These are phyloP conservation scores for Lithophane ornitopus DNA, from an alignment of 2,888 invertebrate genomes.

Conservation along the genomic window DNA sequence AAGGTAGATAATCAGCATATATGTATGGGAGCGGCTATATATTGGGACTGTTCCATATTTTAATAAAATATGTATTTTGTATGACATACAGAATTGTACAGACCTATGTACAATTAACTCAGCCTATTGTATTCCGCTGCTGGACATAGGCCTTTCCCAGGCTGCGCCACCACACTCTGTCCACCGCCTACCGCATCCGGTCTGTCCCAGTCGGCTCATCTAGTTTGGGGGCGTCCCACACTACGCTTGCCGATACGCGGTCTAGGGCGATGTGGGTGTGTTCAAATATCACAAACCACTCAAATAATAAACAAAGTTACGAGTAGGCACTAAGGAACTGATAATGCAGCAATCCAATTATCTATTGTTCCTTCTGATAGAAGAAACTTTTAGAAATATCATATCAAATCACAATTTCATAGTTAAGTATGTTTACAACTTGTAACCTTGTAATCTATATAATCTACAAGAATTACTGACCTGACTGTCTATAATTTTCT, in stretches of 20 bases:
- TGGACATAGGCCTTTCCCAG: neutral
- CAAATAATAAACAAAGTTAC: neutral
- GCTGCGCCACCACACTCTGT: too few species aligned
- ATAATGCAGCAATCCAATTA: slow-evolving; percentile 20
- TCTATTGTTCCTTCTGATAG: slow-evolving; percentile 29
- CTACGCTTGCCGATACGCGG: neutral
- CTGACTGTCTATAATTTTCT: neutral
- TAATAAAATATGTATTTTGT: neutral
- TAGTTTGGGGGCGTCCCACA: too few species aligned
- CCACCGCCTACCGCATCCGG: too few species aligned
- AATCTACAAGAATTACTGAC: slow-evolving; percentile 13
- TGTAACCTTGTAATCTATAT: neutral
- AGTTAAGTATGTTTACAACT: slow-evolving; percentile 1
- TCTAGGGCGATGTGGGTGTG: neutral
- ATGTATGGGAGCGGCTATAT: neutral
- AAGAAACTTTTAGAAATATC: neutral
- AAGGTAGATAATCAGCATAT: slow-evolving; percentile 8
- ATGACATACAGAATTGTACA: too few species aligned
- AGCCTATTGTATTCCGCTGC: neutral
- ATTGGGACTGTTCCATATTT: neutral
- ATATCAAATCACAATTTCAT: neutral
- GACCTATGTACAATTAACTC: neutral
- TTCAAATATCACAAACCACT: neutral
- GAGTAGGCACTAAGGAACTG: slow-evolving; percentile 6
- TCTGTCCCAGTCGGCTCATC: too few species aligned